Percentiles rank a stretch among this genome's conserved stretches.
These are phyloP conservation scores for Rousettus madagascariensis DNA, from an alignment of 2,797 vertebrate species.

Conservation along the genomic window DNA sequence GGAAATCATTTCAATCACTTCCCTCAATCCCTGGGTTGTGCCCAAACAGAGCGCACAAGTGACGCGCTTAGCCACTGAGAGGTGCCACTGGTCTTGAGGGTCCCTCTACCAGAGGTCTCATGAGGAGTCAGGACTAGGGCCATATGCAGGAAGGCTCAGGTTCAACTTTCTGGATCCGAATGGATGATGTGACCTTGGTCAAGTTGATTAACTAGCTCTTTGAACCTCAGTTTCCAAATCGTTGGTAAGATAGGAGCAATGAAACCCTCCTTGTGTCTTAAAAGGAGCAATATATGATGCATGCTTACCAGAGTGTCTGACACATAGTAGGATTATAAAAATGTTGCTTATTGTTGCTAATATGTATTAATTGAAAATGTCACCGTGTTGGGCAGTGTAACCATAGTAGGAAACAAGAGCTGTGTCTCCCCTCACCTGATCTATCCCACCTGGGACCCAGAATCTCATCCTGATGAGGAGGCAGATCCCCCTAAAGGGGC, in stretches of 20 bases:
- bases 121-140: not conserved
- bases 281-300: not conserved
- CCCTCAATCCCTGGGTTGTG: accelerated
- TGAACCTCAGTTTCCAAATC: not conserved
- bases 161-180: not conserved
- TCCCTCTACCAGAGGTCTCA: not conserved
- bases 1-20: not conserved
- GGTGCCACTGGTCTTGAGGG: not conserved
- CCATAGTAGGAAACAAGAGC: not conserved
- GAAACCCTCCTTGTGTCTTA: not conserved
- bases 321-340: not conserved
- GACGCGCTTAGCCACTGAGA: not conserved
- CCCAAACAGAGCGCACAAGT: not conserved
- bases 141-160: not conserved
- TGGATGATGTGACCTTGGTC: not conserved
- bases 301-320: not conserved
- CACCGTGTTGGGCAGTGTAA: too few species aligned
- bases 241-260: not conserved
- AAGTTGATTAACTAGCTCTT: not conserved
- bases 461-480: not conserved
- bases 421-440: not conserved
- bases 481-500: not conserved
- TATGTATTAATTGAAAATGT: not conserved
- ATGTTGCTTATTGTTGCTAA: not conserved
- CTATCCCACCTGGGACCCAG: not conserved